A percentile compares a stretch with the other conserved stretches of the same genome.
Conservation (phyloP, 2,113 vertebrate species). For the Phaetusa simplex region DNA sequence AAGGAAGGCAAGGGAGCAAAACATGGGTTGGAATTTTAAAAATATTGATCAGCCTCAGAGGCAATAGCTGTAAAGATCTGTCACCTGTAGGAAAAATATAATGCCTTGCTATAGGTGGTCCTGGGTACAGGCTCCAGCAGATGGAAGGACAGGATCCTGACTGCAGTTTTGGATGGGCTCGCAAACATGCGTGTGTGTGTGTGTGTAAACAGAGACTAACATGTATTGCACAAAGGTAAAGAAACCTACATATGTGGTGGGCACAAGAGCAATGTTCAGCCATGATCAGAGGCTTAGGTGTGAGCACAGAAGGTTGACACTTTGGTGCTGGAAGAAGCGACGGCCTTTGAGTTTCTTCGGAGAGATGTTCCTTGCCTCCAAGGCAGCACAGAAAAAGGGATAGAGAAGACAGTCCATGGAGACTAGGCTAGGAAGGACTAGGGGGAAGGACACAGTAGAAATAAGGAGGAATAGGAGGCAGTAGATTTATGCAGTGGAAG, state of each 20-base stretch:
- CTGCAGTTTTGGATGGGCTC: background rate
- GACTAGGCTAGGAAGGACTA: background rate
- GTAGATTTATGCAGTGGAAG: background rate
- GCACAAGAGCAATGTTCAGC: background rate
- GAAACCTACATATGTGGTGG: background rate
- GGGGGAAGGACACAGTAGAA: rapidly evolving
- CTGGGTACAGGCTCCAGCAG: background rate
- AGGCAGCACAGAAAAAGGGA: background rate
- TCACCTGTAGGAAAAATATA: background rate
- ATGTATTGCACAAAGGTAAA: background rate
- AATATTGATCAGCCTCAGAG: background rate
- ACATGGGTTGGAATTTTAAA: background rate
- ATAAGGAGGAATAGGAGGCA: background rate
- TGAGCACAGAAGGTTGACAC: background rate
- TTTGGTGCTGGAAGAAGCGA: background rate
- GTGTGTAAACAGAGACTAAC: background rate
- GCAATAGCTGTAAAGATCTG: background rate
- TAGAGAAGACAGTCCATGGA: background rate
- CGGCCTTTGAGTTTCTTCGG: background rate
- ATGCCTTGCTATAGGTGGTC: background rate
- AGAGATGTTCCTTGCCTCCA: background rate
- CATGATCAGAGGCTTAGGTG: background rate
- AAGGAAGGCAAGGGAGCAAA: constrained; percentile 5
- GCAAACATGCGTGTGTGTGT: background rate
- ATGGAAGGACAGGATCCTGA: background rate